Evolutionary conservation across 1,140 invertebrate species (phyloP).

Genomic region (Drosophila novamexicana): DNA sequence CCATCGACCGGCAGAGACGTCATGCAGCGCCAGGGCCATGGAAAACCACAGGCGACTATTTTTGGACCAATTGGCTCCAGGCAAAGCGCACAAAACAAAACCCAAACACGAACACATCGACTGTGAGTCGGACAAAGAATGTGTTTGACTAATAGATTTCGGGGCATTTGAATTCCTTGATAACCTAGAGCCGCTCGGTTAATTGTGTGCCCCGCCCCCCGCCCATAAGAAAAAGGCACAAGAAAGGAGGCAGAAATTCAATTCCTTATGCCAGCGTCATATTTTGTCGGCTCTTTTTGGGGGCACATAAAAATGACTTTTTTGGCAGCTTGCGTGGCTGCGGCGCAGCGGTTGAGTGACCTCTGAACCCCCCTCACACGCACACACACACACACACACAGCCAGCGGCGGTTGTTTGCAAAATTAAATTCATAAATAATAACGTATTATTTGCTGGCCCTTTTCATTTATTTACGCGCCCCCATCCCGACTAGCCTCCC

Average conservation of each 20-base stretch:
- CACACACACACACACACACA: not conserved
- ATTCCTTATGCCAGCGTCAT: constrained; percentile 1
- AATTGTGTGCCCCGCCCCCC: constrained; percentile 43
- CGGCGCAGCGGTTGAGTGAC: constrained; percentile 58
- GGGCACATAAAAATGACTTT: constrained; percentile 55
- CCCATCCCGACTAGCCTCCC: constrained; percentile 27
- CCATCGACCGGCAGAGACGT: constrained; percentile 1
- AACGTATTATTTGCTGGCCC: constrained; percentile 62
- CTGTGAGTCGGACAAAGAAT: not conserved
- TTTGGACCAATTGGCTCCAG: constrained; percentile 62
- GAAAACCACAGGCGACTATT: constrained; percentile 53
- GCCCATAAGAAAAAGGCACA: not conserved
- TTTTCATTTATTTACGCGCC: constrained; percentile 44
- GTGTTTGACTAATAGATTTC: constrained; percentile 38
- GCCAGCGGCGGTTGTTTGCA: constrained; percentile 31
- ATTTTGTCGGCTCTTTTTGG: constrained; percentile 8
- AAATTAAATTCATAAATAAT: constrained; percentile 79
- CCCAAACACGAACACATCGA: constrained; percentile 12
- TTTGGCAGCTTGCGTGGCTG: constrained; percentile 31
- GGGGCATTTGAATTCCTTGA: constrained; percentile 45
- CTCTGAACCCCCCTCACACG: constrained; percentile 24
- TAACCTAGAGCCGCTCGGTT: constrained; percentile 41
- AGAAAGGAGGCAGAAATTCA: constrained; percentile 38
- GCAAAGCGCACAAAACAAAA: constrained; percentile 22
- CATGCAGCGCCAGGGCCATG: constrained; percentile 23